Evolutionary conservation across 2,113 vertebrate species (phyloP), one percentile per base, ranked within the genome.

Genomic region (Pterocles gutturalis): DNA sequence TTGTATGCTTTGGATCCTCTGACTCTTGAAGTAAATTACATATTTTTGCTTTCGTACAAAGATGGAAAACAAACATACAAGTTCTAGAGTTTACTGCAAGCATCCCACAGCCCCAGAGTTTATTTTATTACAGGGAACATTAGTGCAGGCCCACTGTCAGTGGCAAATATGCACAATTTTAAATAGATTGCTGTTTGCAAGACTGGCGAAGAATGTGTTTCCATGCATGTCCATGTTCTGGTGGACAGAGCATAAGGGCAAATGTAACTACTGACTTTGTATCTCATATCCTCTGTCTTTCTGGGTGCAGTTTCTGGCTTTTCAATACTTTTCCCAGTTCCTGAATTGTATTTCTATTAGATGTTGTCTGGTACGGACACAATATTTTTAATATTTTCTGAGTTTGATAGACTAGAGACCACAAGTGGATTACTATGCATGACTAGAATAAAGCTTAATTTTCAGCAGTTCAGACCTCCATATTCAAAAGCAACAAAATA

Each of bases 201-300:
- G 43, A 16, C 25, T 51, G 26, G 13, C 4, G 24, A 53, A 9
- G 38, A 53, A 36, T 26, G 45, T 54, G 9, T 65, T 89, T 66
- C 18, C 7, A 7, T 67, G 25, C 12, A 2, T 24, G 12, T 75
- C 16, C 4, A 2, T 0, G 0, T 83, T 64, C 33, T 64, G 17
- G n/a, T 76, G 48, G 13, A 67, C 9, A 36, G 26, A 17, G 8
- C 16, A 6, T 46, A 49, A 75, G 6, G n/a, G 22, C 22, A 65
- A 28, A 19, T 65, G 9, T 49, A 48, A 26, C 17, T 54, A 13
- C 31, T 70, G 75, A 38, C 16, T 53, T 64, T 41, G 8, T 51
- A 49, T 75, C 34, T 76, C 7, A 8, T 67, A 17, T 69, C 3
- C 10, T 34, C 8, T 3, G 0, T 43, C 34, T 43, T 86, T 90